Evolutionary conservation across 2,888 invertebrate species (phyloP).

Genomic region (Ophion obscuratus): DNA sequence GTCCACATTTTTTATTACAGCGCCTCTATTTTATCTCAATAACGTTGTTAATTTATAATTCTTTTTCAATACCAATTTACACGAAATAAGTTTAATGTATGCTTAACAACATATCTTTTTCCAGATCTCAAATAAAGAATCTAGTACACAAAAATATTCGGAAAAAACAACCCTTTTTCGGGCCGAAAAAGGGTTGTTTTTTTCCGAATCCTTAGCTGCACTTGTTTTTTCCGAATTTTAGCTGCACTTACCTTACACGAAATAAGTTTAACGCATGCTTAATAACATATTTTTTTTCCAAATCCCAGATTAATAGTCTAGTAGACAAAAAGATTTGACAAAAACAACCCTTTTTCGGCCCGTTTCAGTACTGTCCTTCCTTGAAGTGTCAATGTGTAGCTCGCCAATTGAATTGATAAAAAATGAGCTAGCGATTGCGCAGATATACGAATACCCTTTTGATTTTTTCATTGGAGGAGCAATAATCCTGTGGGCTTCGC

Average conservation of each 20-base stretch:
- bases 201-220: no score
- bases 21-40: no score
- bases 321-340: no score
- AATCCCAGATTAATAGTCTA: neutral
- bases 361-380: neutral
- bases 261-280: neutral
- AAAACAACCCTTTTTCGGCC: no score
- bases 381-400: neutral
- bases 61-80: no score
- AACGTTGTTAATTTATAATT: no score
- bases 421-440: neutral
- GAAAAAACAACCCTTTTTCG: no score
- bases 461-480: neutral
- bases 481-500: conserved; percentile 36
- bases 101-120: neutral
- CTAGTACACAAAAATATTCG: no score
- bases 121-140: neutral
- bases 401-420: neutral
- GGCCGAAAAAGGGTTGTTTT: no score
- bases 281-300: neutral
- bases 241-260: no score
- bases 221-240: no score
- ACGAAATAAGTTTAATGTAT: neutral
- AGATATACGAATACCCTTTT: neutral
- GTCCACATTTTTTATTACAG: no score